Evolutionary conservation across 2,888 invertebrate genomes (phyloP).

Genomic region (Tenodera sinensis): DNA sequence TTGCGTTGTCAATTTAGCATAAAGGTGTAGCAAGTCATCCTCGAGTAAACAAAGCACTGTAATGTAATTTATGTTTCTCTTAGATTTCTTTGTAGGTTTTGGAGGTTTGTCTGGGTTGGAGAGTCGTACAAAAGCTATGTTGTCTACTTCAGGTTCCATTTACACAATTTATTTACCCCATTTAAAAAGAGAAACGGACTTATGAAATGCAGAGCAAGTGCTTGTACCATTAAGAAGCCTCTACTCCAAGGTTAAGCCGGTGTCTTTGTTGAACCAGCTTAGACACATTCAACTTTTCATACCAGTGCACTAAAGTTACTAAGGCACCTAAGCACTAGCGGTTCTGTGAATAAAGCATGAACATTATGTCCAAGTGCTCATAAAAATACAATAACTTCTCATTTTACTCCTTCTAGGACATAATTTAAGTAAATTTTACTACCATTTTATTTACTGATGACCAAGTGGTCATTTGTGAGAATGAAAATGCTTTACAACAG

Average conservation of each 20-base stretch:
- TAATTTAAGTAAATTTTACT: too few relatives aligned
- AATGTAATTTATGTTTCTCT: neutral
- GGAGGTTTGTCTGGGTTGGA: neutral
- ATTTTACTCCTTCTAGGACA: too few relatives aligned
- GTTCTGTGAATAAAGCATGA: fast-evolving
- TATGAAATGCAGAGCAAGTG: neutral
- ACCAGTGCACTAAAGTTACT: too few relatives aligned
- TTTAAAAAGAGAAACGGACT: neutral
- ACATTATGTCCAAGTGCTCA: too few relatives aligned
- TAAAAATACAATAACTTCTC: too few relatives aligned
- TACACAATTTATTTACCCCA: neutral
- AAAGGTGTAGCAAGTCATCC: neutral
- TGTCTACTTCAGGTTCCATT: neutral
- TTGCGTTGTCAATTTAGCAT: neutral
- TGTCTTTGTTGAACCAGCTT: neutral
- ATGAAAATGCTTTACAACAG: too few relatives aligned
- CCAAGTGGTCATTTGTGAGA: too few relatives aligned
- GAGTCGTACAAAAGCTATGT: neutral
- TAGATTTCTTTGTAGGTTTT: neutral
- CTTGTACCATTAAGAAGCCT: neutral
- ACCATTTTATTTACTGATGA: too few relatives aligned
- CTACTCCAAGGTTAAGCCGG: neutral
- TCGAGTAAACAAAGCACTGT: neutral
- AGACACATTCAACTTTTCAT: too few relatives aligned
- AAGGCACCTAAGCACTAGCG: too few relatives aligned